Conservation (phyloP, 1,140 invertebrate genomes). For the Aethina tumida region DNA sequence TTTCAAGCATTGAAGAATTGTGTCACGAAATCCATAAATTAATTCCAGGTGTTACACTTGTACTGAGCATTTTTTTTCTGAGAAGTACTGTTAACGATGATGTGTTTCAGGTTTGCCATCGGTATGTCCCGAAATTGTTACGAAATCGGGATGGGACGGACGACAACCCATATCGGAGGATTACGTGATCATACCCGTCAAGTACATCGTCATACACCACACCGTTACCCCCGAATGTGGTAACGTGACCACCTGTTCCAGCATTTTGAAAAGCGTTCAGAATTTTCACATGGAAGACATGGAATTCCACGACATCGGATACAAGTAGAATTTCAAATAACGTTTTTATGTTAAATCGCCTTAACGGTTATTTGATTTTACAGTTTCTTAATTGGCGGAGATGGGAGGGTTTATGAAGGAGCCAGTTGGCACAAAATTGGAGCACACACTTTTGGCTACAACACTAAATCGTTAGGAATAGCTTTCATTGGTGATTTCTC, state of each 20-base stretch:
- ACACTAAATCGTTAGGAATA: slow-evolving; percentile 46
- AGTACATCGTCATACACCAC: slow-evolving; percentile 60
- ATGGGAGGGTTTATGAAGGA: slow-evolving; percentile 69
- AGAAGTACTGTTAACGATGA: no score
- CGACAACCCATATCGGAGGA: slow-evolving; percentile 37
- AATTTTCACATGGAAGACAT: slow-evolving; percentile 45
- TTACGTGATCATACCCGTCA: slow-evolving; percentile 44
- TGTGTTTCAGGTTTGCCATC: slow-evolving; percentile 17
- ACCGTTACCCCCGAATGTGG: slow-evolving; percentile 49
- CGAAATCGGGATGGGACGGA: slow-evolving; percentile 32
- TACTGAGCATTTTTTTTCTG: no score
- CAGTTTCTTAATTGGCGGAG: slow-evolving; percentile 67
- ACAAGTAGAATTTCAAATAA: slow-evolving; percentile 43
- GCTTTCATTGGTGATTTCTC: slow-evolving; percentile 45
- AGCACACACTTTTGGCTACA: slow-evolving; percentile 56
- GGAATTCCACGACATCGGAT: slow-evolving; percentile 50
- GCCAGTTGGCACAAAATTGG: slow-evolving; percentile 62
- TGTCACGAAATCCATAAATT: no score
- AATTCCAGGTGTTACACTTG: no score
- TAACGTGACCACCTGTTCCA: slow-evolving; percentile 40
- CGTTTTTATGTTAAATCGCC: no score
- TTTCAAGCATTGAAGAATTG: background rate
- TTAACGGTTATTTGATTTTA: slow-evolving; percentile 20
- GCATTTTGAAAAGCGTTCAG: slow-evolving; percentile 42
- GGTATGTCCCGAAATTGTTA: slow-evolving; percentile 27